Conservation (phyloP, 2,888 invertebrate species). For the Rotaria macrura region DNA sequence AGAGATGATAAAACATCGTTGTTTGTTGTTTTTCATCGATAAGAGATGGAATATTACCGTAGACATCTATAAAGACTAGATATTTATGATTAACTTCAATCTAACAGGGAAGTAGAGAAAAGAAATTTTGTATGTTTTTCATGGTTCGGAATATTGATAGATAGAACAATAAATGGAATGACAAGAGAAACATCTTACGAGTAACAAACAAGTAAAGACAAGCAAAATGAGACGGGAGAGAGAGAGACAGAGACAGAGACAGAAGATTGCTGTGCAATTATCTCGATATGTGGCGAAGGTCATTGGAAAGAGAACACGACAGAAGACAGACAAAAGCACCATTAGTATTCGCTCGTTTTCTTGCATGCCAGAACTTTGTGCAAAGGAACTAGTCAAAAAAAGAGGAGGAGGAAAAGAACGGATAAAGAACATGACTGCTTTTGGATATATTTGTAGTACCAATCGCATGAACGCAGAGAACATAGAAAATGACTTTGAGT, state of each 20-base stretch:
- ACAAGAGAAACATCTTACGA: neutral
- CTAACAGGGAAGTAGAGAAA: neutral
- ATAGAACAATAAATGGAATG: slow-evolving; percentile 5
- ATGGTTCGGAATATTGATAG: neutral
- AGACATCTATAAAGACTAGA: neutral
- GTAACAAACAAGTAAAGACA: neutral
- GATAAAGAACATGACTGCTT: neutral
- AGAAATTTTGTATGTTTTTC: neutral
- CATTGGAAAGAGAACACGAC: slow-evolving; percentile 8
- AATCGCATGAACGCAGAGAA: neutral
- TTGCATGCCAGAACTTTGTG: neutral
- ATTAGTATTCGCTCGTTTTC: neutral
- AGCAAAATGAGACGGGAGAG: no score
- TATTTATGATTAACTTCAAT: neutral
- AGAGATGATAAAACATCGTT: neutral
- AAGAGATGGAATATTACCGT: neutral
- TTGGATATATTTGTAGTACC: neutral
- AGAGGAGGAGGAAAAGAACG: neutral
- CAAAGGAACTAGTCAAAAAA: neutral
- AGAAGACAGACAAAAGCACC: neutral
- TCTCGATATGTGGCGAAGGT: slow-evolving; percentile 1
- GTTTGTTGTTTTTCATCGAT: neutral
- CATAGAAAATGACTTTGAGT: neutral
- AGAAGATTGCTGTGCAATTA: slow-evolving; percentile 2
- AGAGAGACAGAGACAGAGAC: neutral